phyloP scores from a whole-genome alignment of 2,888 invertebrate genomes.

The Ectobius pallidus region DNA sequence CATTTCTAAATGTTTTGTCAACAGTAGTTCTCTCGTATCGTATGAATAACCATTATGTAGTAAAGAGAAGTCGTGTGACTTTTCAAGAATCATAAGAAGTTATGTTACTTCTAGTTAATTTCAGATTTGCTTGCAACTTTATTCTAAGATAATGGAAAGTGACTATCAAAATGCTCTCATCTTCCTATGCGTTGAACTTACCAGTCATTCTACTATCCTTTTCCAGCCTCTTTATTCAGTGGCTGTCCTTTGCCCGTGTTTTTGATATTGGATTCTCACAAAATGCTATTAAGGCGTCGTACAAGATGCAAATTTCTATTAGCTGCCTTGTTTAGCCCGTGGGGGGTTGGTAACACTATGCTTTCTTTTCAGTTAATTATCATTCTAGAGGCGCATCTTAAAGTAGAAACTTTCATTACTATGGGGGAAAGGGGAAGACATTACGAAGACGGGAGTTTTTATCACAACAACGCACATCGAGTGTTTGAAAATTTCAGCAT shows the following conservation, averaged over 20 bases:
- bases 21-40: too few species aligned
- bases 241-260: not conserved
- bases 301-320: conserved; percentile 6
- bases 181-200: too few species aligned
- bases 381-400: not conserved
- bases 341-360: too few species aligned
- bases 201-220: too few species aligned
- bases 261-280: conserved; percentile 10
- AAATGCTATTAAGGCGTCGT: not conserved
- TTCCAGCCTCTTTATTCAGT: not conserved
- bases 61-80: too few species aligned
- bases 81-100: too few species aligned
- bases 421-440: not conserved
- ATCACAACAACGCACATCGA: not conserved
- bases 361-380: conserved; percentile 5
- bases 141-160: too few species aligned
- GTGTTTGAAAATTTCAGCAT: not conserved
- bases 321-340: not conserved
- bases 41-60: too few species aligned
- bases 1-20: too few species aligned
- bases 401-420: conserved; percentile 10
- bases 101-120: too few species aligned
- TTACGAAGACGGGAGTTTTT: not conserved
- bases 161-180: too few species aligned
- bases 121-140: too few species aligned